Evolutionary conservation across 2,113 vertebrate genomes (phyloP), one percentile per base, ranked within the genome.

Genomic region (Solea senegalensis): DNA sequence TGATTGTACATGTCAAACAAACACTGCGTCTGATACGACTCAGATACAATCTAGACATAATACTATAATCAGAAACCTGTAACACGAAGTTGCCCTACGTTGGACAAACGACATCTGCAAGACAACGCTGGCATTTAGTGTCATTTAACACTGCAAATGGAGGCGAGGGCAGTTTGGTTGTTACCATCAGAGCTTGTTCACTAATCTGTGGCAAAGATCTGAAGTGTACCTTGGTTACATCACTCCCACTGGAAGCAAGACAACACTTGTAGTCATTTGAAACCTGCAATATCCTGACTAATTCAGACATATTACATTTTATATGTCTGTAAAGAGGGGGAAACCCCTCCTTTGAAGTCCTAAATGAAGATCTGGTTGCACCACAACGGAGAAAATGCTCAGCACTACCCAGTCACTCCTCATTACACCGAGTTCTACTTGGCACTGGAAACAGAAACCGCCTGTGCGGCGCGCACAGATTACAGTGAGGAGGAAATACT

Each of bases 251-350:
- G 77, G 87, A 85, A 65, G 78, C 74, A 66, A 81, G 81, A 87
- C 89, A 90, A 77, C 75, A 81, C 82, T 85, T 75, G 75, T 64
- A 78, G 83, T 89, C 63, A 80, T 84, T 74, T 90, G 74, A 85
- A 85, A 86, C 65, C 85, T 84, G 82, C 81, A 85, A 81, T 85
- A 86, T 84, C 51, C 84, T 60, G 56, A 82, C 84, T 91, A 87
- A 90, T 90, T 87, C 78, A 81, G 85, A 90, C 80, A 65, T 78
- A 90, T 91, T 91, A 91, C 84, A 85, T 90, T 89, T 87, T 83
- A 83, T 87, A 71, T 65, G 84, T 76, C 78, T 69, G 53, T 89
- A 80, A 86, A 75, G 69, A 77, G 64, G 83, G 87, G 85, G 56
- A 84, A 88, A 50, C 57, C 72, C 73, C 63, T 16, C 49, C 69